phyloP scores from a whole-genome alignment of 2,888 invertebrate species.

The Neoscelio sp. region DNA sequence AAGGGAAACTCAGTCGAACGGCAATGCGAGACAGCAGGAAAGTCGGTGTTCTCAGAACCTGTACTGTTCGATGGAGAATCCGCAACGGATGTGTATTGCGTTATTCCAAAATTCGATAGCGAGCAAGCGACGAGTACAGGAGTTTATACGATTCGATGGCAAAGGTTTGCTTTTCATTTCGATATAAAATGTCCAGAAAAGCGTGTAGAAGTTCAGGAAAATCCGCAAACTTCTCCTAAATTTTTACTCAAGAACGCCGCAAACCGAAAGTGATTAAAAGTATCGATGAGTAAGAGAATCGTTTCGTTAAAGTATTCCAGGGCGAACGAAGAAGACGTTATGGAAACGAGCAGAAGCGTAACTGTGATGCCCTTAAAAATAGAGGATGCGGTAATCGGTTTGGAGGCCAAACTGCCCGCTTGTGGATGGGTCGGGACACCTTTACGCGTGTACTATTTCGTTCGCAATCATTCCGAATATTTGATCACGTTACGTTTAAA shows the following conservation, averaged over 20 bases:
- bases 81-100: conserved; percentile 84
- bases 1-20: conserved; percentile 79
- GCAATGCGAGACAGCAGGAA: conserved; percentile 70
- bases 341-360: conserved; percentile 84
- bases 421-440: conserved; percentile 90
- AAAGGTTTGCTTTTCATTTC: too few relatives aligned
- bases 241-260: too few relatives aligned
- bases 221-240: too few relatives aligned
- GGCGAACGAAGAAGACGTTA: conserved; percentile 73
- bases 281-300: too few relatives aligned
- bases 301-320: too few relatives aligned
- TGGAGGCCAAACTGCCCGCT: conserved; percentile 88
- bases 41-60: conserved; percentile 79
- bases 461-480: conserved; percentile 89
- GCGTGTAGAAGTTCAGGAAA: too few relatives aligned
- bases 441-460: conserved; percentile 88
- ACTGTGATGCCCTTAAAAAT: conserved; percentile 85
- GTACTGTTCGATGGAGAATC: conserved; percentile 83
- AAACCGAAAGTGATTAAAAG: too few relatives aligned
- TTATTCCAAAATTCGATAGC: conserved; percentile 81
- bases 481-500: conserved; percentile 89
- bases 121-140: conserved; percentile 84
- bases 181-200: too few relatives aligned
- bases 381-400: conserved; percentile 86
- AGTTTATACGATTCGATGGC: conserved; percentile 85